Evolutionary conservation across 2,113 vertebrate genomes (phyloP), one percentile per base, ranked within the genome.

Genomic region (Pachyramphus minor): DNA sequence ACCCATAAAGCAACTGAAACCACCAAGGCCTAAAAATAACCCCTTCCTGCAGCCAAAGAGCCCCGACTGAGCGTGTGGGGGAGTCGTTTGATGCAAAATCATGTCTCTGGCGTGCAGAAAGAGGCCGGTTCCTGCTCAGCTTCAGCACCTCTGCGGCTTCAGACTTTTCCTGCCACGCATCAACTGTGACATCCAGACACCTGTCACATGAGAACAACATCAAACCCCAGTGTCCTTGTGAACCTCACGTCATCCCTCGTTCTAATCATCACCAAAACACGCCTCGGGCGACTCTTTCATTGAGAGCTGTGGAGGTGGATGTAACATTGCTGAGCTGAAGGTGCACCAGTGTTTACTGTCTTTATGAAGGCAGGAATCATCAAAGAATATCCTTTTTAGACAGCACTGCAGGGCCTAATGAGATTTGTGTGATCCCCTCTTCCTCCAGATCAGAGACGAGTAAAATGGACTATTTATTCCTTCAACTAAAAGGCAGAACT

Each of bases 21-120:
- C 77, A 60, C 60, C 3, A 5, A 58, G 69, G 25, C 47, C 80
- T 87, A 87, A 95, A 91, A 95, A 95, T 83, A 93, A 95, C 76
- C 84, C 50, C 41, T 5, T 96, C 59, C 81, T 73, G 37, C 89
- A 89, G 87, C 53, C 78, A 85, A 68, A 50, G 49, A 94, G 45
- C 75, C 78, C 53, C 81, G 73, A 80, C 7, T 28, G 73, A 93
- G 66, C 0, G 30, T 24, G 52, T 4, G 66, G 69, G 76, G 93
- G 89, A 95, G 77, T 33, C 8, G 10, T 9, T 0, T 27, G 77
- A 75, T 89, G 87, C 37, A 91, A 72, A 84, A 23, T 9, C 56
- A 7, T 64, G 42, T 39, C 84, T 59, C 24, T 33, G 84, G 80
- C 3, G 4, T 3, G 37, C 71, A 64, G 60, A 4, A 7, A 53